Evolutionary conservation across 2,797 vertebrate species (phyloP), one percentile per base, ranked within the genome.

Genomic region (Champsocephalus esox): DNA sequence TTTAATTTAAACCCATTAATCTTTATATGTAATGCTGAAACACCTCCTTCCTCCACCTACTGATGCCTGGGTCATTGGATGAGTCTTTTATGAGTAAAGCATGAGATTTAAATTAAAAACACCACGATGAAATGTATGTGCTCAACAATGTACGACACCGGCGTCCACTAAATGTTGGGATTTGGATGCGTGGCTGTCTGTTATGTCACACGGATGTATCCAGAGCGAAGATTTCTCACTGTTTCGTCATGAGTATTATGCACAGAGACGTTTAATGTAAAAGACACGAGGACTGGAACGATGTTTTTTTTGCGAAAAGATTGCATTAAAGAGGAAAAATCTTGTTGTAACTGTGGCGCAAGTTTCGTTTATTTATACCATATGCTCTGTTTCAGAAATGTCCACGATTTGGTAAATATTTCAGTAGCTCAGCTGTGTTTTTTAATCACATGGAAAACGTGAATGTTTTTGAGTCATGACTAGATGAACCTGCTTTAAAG

Each of bases 301-400:
- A 85, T 92, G 87, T 88, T 83, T 85, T 80, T 70, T 38, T 38
- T 38, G 60, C 77, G 68, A 81, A 73, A 84, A 66, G 34, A 79
- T 70, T 87, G 76, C 59, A 93, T 92, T 93, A 92, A 89, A 48
- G 83, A 79, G 78, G 77, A 72, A 85, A 73, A 74, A 85, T 60
- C 49, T 46, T 50, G 79, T 58, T 50, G 38, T 17, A 57, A 58
- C 32, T 60, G 49, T 54, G 64, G 51, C 57, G 72, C 16, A 16
- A 28, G 66, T 19, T 38, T 75, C 2, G 14, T 85, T 81, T 17
- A 12, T 75, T 24, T 52, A 34, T 54, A 2, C 1, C 14, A 4
- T 44, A 8, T 19, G 9, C 28, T 5, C 9, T 3, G 70, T 51
- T 38, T 8, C 34, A 43, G 7, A 7, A 34, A 1, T 56, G 32